Base-by-base conservation (phyloP, 2,797 vertebrate species). In the Caiman crocodilus region DNA sequence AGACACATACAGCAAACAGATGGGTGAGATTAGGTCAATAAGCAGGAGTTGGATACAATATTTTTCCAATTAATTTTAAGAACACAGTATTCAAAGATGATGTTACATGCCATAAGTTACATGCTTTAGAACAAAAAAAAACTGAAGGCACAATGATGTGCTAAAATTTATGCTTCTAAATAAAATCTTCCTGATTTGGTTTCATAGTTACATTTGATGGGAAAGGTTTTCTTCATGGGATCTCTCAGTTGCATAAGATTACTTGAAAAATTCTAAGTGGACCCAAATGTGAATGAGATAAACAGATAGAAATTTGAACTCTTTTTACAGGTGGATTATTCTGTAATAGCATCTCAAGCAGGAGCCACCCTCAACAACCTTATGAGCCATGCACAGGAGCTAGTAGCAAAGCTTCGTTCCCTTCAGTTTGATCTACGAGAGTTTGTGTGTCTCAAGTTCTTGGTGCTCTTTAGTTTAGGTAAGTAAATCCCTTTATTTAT, bases 401-500 rank as follows among this genome's bases (percentile, higher is more conserved):
- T 99, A 84, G 99, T 99, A 97, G 98, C 98, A 93, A 99, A 99
- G 96, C 98, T 99, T 79, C 99, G 99, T 26, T 98, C 99, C 3
- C 98, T 99, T 30, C 99, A 99, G 98, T 98, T 99, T 75, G 99
- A 99, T 97, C 99, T 99, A 92, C 98, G 99, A 95, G 99, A 99
- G 97, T 99, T 99, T 21, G 99, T 99, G 91, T 99, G 99, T 98
- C 98, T 99, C 97, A 99, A 99, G 98, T 99, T 99, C 97, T 97
- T 99, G 97, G 99, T 99, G 97, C 98, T 99, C 81, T 99, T 99
- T 97, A 99, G 99, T 97, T 98, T 99, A 97, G 99, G 99, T 99
- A 98, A 98, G 99, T 98, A 89, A 69, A 56, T 35, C 57, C 21
- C 80, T 10, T n/a, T 92, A 23, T 83, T 94, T 76, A 3, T 89